Evolutionary conservation across 2,113 vertebrate species (phyloP), one percentile per base, ranked within the genome.

Genomic region (Sminthopsis crassicaudata): DNA sequence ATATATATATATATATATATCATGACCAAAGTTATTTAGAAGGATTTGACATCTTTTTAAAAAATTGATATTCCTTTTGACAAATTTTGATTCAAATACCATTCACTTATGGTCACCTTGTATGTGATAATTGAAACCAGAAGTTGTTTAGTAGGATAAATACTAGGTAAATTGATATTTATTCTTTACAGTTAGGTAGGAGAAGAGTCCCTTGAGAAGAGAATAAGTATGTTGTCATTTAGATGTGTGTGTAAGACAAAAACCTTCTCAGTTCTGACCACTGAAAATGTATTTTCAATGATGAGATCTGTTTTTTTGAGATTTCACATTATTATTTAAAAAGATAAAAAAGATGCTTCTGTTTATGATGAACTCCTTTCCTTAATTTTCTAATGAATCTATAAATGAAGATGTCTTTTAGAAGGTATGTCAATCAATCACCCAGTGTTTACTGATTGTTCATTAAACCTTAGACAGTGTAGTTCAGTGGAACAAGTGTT

Each of bases 81-180:
- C 95, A 97, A 97, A 97, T 97, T 96, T 97, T 96, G 93, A 97
- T 97, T 97, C 94, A 95, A 97, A 97, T 97, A 95, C 97, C 96
- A 96, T 96, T 96, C 96, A 97, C 92, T 97, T 96, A 96, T 97
- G 97, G 97, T 95, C 97, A 97, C 95, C 95, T 98, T 96, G 95
- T 53, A 30, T 97, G 93, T 96, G 96, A 97, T 97, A 97, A 95
- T 96, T 95, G 96, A 97, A 97, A 96, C 95, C 91, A 97, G 96
- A 97, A 96, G 96, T 97, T 98, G 97, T 97, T 97, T 97, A 97
- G 89, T 94, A 95, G 93, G 96, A 54, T 94, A 97, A 97, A 95
- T 95, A 96, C 97, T 96, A 98, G 96, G 96, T 97, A 97, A 97
- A 96, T 98, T 97, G 97, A 96, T 96, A 97, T 97, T 97, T 95